Evolutionary conservation across 2,888 invertebrate species (phyloP), one percentile per base, ranked within the genome.

Genomic region (Caenorhabditis imperialis): DNA sequence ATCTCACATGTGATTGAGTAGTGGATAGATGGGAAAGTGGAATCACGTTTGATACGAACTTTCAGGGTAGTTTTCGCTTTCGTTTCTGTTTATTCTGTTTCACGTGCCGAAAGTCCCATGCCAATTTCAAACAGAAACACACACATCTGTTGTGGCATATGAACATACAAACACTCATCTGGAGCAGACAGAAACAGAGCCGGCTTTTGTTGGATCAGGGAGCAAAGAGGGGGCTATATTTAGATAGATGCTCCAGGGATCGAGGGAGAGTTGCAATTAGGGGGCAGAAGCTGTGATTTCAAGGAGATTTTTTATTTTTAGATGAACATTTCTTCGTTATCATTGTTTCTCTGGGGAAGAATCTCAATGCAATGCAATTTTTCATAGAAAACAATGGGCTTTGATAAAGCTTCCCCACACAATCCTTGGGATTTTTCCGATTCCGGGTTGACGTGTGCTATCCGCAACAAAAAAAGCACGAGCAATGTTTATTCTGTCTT

Each of bases 21-120:
- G n/a, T n/a, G n/a, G n/a, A n/a, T n/a, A n/a, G 23, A 37, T n/a
- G 45, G 44, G 53, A 12, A 20, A 20, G 2, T 12, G 5, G 20
- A 22, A 45, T 53, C 54, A 53, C 47, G 47, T 63, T 40, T 47
- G 47, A 51, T 51, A 61, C 40, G 48, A 42, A 53, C 53, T 6
- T 12, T 30, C 30, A 30, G 10, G 30, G 30, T 30, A 45, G 45
- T n/a, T n/a, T 16, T 35, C 44, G 54, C 42, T 48, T 38, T 12
- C 37, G 38, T 48, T 55, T 30, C 57, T 37, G 51, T 67, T 67
- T 44, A 57, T 50, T 37, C 44, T 38, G 16, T 51, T 67, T 50
- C 57, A 67, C 67, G 67, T 67, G 67, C 57, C 35, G 14, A 33
- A 33, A 30, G 65, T 65, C 55, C 54, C 50, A 65, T 55, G 65